A percentile compares a stretch with the other conserved stretches of the same genome.
Conservation (phyloP, 2,797 vertebrate genomes). For the Notolabrus celidotus region DNA sequence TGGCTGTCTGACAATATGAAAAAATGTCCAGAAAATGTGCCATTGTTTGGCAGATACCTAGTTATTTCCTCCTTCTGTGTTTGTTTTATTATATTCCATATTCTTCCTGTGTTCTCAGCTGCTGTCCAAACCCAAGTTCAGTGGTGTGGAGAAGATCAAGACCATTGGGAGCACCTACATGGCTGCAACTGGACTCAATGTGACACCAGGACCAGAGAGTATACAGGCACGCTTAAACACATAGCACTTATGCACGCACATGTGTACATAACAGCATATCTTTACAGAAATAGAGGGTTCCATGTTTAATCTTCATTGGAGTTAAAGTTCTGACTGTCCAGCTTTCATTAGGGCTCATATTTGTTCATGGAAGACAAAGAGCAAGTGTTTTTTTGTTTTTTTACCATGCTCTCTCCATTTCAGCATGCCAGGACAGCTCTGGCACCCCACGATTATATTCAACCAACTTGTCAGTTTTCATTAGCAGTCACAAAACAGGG, state of each 20-base stretch:
- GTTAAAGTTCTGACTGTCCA: neutral
- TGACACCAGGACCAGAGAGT: constrained; percentile 91
- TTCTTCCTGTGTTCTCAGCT: constrained; percentile 81
- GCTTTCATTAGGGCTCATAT: constrained; percentile 2
- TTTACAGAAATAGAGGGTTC: neutral
- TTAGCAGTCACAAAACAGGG: constrained; percentile 19
- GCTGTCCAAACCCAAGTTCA: constrained; percentile 97
- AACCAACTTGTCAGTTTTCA: constrained; percentile 27
- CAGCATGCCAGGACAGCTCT: constrained; percentile 11
- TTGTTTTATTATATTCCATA: neutral
- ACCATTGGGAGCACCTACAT: constrained; percentile 99
- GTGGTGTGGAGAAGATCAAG: constrained; percentile 98
- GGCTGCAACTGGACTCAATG: constrained; percentile 96
- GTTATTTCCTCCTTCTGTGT: neutral
- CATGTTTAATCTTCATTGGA: neutral
- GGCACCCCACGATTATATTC: constrained; percentile 15
- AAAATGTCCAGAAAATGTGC: neutral
- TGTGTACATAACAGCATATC: neutral
- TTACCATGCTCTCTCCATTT: neutral
- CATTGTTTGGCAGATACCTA: constrained; percentile 1
- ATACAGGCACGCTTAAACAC: constrained; percentile 84
- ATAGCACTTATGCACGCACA: neutral
- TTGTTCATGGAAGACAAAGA: neutral
- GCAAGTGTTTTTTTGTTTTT: neutral
- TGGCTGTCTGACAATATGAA: constrained; percentile 1